Conservation (phyloP, 2,888 invertebrate genomes). For the Netelia melanura region DNA sequence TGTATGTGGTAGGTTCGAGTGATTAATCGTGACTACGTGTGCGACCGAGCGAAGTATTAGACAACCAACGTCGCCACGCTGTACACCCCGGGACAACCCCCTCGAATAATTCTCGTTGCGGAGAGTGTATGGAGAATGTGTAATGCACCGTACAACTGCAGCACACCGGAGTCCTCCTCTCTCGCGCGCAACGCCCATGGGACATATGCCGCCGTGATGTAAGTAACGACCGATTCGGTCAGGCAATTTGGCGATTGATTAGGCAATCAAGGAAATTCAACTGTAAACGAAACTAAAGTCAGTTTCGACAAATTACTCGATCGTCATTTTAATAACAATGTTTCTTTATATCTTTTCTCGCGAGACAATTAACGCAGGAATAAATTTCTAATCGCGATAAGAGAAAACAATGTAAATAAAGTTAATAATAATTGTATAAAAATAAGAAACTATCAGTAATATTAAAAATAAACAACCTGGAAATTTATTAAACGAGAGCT, state of each 20-base stretch:
- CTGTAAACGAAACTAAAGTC: not conserved
- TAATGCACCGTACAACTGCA: conserved; percentile 58
- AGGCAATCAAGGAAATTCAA: conserved; percentile 4
- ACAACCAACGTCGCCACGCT: conserved; percentile 58
- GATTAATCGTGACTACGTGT: conserved; percentile 67
- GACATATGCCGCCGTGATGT: conserved; percentile 62
- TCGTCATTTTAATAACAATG: not conserved
- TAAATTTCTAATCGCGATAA: too few relatives aligned
- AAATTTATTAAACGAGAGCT: too few relatives aligned
- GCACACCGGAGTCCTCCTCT: conserved; percentile 22
- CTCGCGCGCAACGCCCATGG: conserved; percentile 54
- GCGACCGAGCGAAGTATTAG: conserved; percentile 66
- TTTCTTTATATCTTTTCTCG: too few relatives aligned
- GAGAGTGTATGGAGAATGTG: conserved; percentile 52
- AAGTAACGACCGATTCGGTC: conserved; percentile 38
- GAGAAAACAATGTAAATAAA: too few relatives aligned
- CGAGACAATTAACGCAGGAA: too few relatives aligned
- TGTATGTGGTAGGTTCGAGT: conserved; percentile 51
- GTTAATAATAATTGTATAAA: too few relatives aligned
- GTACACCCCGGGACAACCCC: conserved; percentile 47
- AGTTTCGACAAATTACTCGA: not conserved
- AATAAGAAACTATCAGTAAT: too few relatives aligned
- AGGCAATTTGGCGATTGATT: conserved; percentile 56
- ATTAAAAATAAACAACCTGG: too few relatives aligned
- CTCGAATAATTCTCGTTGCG: conserved; percentile 61